Evolutionary conservation across 2,888 invertebrate species (phyloP).

Genomic region (Drosophila fungiperda): DNA sequence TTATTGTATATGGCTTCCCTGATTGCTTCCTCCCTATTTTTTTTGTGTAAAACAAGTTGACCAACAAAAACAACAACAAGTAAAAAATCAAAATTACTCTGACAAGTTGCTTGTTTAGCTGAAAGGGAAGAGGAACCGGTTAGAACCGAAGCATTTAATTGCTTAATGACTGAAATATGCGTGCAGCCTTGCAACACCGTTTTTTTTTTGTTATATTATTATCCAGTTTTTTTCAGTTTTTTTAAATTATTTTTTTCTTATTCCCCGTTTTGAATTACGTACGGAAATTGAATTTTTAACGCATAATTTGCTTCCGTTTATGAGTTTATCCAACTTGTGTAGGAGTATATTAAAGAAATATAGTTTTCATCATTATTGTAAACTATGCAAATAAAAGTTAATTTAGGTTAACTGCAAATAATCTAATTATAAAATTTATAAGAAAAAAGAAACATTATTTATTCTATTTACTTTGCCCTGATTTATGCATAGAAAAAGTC

Average conservation of each 20-base stretch:
- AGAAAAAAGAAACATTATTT: neutral
- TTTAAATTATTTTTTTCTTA: neutral
- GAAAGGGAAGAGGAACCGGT: neutral
- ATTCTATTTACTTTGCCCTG: slow-evolving; percentile 24
- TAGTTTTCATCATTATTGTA: neutral
- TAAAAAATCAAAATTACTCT: slow-evolving; percentile 50
- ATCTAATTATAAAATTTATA: neutral
- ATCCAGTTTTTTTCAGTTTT: neutral
- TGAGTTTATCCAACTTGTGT: neutral
- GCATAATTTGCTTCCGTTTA: slow-evolving; percentile 62
- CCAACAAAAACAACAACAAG: slow-evolving; percentile 18
- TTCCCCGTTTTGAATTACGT: slow-evolving; percentile 38
- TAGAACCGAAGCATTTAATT: neutral
- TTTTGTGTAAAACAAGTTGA: slow-evolving; percentile 41
- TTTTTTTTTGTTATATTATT: neutral
- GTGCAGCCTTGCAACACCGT: neutral
- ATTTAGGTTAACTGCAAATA: neutral
- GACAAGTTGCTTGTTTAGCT: slow-evolving; percentile 26
- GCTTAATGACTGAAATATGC: neutral
- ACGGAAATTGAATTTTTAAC: slow-evolving; percentile 52
- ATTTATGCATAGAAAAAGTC: slow-evolving; percentile 66
- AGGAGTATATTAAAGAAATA: neutral
- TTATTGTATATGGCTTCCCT: slow-evolving; percentile 54
- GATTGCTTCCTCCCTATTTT: slow-evolving; percentile 48
- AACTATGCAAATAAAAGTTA: neutral